A percentile compares a stretch with the other conserved stretches of the same genome.
phyloP scores from a whole-genome alignment of 92 coral and sea anemone species.

The Siderastrea radians region DNA sequence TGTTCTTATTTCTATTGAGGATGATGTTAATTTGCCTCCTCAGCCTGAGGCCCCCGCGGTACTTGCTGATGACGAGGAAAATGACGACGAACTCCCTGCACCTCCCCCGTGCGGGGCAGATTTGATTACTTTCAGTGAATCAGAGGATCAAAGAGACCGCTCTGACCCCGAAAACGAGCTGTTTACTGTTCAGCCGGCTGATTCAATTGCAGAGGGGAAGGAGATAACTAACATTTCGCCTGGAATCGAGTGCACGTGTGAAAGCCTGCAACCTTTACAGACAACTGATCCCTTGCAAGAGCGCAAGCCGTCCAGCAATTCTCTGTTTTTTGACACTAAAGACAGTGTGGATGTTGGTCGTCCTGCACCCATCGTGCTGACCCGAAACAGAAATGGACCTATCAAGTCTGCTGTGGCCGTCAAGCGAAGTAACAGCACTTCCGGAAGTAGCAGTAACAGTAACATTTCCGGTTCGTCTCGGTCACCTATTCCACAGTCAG shows the following conservation, averaged over 20 bases:
- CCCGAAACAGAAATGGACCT: constrained; percentile 79
- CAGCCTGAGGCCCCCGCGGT: constrained; percentile 68
- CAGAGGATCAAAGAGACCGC: constrained; percentile 57
- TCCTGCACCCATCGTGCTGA: constrained; percentile 83
- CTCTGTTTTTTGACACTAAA: constrained; percentile 70
- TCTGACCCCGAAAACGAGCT: constrained; percentile 24
- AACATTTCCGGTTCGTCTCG: constrained; percentile 24
- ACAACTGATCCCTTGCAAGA: constrained; percentile 41
- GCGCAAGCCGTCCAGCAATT: constrained; percentile 52
- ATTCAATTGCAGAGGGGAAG: background rate
- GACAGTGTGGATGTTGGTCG: constrained; percentile 65
- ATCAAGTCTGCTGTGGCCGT: constrained; percentile 76
- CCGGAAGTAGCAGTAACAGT: constrained; percentile 28
- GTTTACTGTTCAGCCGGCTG: background rate
- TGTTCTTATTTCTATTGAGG: constrained; percentile 47
- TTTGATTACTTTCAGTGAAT: constrained; percentile 79
- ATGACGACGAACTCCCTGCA: constrained; percentile 77
- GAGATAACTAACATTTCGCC: constrained; percentile 6
- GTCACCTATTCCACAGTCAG: constrained; percentile 29
- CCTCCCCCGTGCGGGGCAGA: constrained; percentile 78
- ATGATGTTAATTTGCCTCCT: constrained; percentile 64
- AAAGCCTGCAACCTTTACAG: constrained; percentile 46
- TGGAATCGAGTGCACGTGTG: constrained; percentile 86
- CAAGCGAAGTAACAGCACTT: constrained; percentile 49
- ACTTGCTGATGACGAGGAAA: constrained; percentile 39